Evolutionary conservation across 2,113 vertebrate species (phyloP).

Genomic region (Carassius auratus): DNA sequence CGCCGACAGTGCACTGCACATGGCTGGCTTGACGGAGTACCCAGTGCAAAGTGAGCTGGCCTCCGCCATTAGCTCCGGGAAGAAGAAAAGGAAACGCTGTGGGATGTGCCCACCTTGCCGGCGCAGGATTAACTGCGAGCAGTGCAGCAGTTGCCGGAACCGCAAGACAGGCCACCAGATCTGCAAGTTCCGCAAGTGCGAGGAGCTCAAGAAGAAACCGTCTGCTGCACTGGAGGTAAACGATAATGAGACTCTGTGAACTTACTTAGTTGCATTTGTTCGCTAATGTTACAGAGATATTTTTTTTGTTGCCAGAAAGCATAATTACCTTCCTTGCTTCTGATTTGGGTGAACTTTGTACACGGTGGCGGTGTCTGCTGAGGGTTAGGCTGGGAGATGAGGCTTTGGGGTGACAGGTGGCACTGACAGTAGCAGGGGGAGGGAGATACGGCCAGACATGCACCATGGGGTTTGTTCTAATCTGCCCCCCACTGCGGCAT

Average conservation of each 20-base stretch:
- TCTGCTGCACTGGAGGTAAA: slow-evolving; percentile 98
- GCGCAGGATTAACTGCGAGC: slow-evolving; percentile 98
- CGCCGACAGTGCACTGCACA: slow-evolving; percentile 97
- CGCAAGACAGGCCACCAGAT: slow-evolving; percentile 99
- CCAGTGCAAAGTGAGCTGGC: slow-evolving; percentile 97
- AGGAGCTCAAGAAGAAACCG: slow-evolving; percentile 99
- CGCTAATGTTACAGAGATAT: neutral
- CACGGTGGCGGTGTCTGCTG: slow-evolving; percentile 20
- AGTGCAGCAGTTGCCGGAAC: slow-evolving; percentile 99
- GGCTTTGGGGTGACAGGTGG: slow-evolving; percentile 73
- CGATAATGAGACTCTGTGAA: slow-evolving; percentile 47
- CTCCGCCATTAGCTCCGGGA: slow-evolving; percentile 96
- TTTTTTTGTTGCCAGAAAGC: slow-evolving; percentile 8
- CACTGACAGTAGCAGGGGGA: slow-evolving; percentile 56
- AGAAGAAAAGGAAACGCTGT: slow-evolving; percentile 99
- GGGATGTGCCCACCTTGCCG: slow-evolving; percentile 97
- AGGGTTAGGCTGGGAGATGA: slow-evolving; percentile 51
- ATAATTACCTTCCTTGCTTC: neutral
- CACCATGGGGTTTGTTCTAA: slow-evolving; percentile 69
- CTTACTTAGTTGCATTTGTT: slow-evolving; percentile 29
- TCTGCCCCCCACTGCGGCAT: slow-evolving; percentile 63
- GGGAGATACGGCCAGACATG: slow-evolving; percentile 62
- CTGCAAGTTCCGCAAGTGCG: slow-evolving; percentile 99
- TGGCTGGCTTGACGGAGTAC: slow-evolving; percentile 96
- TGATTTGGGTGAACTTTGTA: slow-evolving; percentile 12